Evolutionary conservation across 2,888 invertebrate genomes (phyloP), one percentile per base, ranked within the genome.

Genomic region (Pristionchus fissidentatus): DNA sequence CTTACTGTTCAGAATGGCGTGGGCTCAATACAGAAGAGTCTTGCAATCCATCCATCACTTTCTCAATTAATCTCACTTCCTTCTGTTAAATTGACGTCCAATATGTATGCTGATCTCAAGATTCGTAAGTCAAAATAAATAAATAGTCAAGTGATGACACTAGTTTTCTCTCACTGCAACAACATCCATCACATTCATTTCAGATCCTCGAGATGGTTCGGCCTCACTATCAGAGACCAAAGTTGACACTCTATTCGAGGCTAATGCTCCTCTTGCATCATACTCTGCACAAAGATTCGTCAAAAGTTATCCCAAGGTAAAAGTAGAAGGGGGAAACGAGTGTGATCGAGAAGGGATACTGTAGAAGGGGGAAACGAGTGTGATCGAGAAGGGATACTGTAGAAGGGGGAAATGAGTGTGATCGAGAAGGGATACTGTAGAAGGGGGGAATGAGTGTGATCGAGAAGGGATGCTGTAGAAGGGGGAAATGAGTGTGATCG

Each of bases 181-280:
- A n/a, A 57, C 8, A 15, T n/a, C 73, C n/a, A n/a, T n/a, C n/a
- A 57, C 26, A 26, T 2, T 10, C 7, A 57, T 57, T 60, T 19
- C 84, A 91, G 90, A 91, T 84, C 89, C 91, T 19, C 82, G 85
- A 35, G 89, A 91, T 79, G 91, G 90, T 62, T 90, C 90, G 8
- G 89, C 91, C 22, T 91, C 91, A 0, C 84, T 91, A 0, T 89
- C 89, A 7, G 91, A 91, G 70, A 86, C 87, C 79, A 91, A 92
- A 85, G 92, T 91, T 8, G 83, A 86, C 38, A 85, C 89, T 10
- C 84, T 87, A 78, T 88, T 87, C 73, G 90, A 90, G 35, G 89
- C 89, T 2, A 86, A 84, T 19, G 85, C 88, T 70, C 90, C 90
- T 10, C 84, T 92, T 1, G 81, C 86, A 49, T 84, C 86, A 8